Percentiles rank a stretch among this genome's conserved stretches.
Conservation (phyloP, 30 jellyfish, hydroid and myxozoan species). For the Aurelia sp. region DNA sequence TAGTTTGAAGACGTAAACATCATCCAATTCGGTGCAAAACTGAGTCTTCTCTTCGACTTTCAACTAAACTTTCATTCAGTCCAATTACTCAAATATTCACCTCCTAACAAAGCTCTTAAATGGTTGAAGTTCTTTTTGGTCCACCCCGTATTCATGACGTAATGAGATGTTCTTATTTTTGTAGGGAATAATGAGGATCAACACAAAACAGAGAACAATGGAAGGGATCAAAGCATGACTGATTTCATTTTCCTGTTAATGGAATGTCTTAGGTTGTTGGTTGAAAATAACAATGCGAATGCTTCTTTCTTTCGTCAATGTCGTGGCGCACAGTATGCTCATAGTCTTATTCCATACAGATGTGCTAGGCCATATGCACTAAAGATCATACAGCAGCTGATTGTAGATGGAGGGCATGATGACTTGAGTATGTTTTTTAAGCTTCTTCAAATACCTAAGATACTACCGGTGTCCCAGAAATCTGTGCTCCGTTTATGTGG, state of each 20-base stretch:
- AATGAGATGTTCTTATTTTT: neutral
- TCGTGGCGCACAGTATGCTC: constrained; percentile 91
- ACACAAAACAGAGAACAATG: neutral
- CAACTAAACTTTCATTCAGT: too few relatives aligned
- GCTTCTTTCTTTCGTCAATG: constrained; percentile 79
- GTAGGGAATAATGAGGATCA: constrained; percentile 35
- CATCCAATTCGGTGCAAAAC: too few relatives aligned
- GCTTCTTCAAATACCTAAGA: neutral
- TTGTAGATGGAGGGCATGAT: constrained; percentile 96
- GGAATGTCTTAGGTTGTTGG: constrained; percentile 89
- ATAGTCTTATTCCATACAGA: constrained; percentile 75
- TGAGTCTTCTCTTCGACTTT: too few relatives aligned
- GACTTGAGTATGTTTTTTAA: constrained; percentile 70
- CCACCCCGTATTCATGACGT: neutral
- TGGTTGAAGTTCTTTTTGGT: neutral
- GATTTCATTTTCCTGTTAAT: constrained; percentile 83
- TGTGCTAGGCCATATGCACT: constrained; percentile 91
- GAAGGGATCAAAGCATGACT: constrained; percentile 51
- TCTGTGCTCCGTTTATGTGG: too few relatives aligned
- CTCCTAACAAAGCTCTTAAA: too few relatives aligned
- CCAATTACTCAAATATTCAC: too few relatives aligned
- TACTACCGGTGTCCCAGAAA: too few relatives aligned
- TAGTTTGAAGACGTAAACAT: too few relatives aligned
- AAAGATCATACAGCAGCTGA: constrained; percentile 83
- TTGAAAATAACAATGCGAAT: constrained; percentile 83